Evolutionary conservation across 2,113 vertebrate genomes (phyloP).

Genomic region (Silurus meridionalis): DNA sequence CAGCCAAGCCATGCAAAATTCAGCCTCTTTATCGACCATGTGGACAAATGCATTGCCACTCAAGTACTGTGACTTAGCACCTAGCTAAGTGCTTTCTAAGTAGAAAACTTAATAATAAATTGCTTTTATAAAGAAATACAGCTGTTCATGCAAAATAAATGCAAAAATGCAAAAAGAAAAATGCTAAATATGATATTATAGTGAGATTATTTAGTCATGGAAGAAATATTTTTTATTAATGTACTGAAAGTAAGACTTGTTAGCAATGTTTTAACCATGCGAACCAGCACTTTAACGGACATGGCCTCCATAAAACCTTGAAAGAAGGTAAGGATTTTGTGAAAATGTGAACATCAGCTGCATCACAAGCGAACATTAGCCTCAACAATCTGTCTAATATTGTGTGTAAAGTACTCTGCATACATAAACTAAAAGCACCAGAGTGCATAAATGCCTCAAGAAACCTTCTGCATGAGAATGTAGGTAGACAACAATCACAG

Average conservation of each 20-base stretch:
- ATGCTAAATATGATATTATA: background rate
- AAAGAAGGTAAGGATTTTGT: background rate
- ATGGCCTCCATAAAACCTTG: background rate
- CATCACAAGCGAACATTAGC: background rate
- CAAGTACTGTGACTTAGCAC: slow-evolving; percentile 20
- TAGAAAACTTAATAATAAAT: background rate
- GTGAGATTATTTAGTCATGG: background rate
- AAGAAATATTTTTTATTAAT: background rate
- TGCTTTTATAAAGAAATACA: background rate
- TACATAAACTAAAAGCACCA: background rate
- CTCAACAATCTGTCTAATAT: background rate
- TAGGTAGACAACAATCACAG: background rate
- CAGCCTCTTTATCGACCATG: slow-evolving; percentile 53
- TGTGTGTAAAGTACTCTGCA: background rate
- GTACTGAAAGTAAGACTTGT: background rate
- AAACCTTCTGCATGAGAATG: background rate
- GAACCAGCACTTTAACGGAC: background rate
- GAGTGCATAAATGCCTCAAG: background rate
- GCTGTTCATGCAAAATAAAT: no score
- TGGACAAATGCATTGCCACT: slow-evolving; percentile 52
- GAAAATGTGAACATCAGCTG: background rate
- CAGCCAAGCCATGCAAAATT: slow-evolving; percentile 68
- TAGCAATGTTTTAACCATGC: background rate
- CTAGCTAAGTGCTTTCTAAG: slow-evolving; percentile 8
- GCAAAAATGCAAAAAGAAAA: background rate